Evolutionary conservation across 2,113 vertebrate genomes (phyloP).

Genomic region (Caracal caracal): DNA sequence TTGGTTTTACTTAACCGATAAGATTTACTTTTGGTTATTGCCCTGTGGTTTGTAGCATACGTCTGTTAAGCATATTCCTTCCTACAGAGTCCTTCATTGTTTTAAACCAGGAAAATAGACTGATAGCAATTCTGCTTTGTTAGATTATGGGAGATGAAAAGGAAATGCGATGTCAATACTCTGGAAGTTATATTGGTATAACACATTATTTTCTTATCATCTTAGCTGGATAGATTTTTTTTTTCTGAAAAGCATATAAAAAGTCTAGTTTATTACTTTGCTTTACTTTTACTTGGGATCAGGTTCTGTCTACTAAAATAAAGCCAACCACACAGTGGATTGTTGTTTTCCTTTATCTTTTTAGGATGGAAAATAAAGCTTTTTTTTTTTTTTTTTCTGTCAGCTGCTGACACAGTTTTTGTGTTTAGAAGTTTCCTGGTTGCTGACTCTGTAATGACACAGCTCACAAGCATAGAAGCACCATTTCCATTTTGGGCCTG

Average conservation of each 20-base stretch:
- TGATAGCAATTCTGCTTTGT: not conserved
- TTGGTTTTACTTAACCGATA: not conserved
- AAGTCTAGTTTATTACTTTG: not conserved
- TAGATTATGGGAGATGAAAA: not conserved
- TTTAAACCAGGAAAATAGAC: slow-evolving; percentile 28
- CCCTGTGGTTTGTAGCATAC: not conserved
- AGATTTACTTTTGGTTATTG: not conserved
- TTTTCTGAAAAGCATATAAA: not conserved
- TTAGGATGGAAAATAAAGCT: not conserved
- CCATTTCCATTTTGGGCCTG: slow-evolving; percentile 33
- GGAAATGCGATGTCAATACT: not conserved
- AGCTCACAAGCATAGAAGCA: slow-evolving; percentile 16
- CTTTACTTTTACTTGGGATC: slow-evolving; percentile 27
- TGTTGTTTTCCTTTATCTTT: not conserved
- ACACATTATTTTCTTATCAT: not conserved
- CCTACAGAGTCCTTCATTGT: not conserved
- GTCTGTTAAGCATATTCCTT: not conserved
- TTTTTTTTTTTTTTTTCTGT: not conserved
- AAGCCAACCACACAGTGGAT: not conserved
- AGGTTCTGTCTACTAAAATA: slow-evolving; percentile 37
- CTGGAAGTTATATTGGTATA: not conserved
- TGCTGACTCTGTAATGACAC: slow-evolving; percentile 9
- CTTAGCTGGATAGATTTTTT: not conserved
- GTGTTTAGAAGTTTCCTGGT: slow-evolving; percentile 3
- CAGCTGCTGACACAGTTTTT: slow-evolving; percentile 13